Base-by-base conservation (phyloP, 2,797 vertebrate genomes). In the Bradypus variegatus region DNA sequence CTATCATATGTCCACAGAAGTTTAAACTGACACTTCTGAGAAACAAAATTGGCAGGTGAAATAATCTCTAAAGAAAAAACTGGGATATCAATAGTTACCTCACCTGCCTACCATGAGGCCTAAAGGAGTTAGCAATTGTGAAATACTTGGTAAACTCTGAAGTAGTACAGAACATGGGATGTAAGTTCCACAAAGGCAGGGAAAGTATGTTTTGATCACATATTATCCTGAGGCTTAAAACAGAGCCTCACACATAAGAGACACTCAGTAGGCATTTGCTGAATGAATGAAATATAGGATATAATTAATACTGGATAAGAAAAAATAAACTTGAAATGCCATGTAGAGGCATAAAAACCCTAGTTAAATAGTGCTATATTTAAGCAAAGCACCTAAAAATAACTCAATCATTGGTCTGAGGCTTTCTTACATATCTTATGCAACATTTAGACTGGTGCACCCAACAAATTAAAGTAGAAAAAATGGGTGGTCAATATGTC, bases 21-120 rank as follows among this genome's bases (percentile, higher is more conserved):
- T 82, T 94, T 86, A 81, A 80, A 92, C 31, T 65, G 83, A 60
- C 53, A 41, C 25, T 84, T 89, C 33, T 9, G 29, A 64, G 13
- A 82, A 92, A 86, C 36, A 93, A 95, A 83, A 76, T 58, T 38
- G 80, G 29, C 9, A 88, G 85, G 21, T 88, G 75, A 88, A 95
- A 70, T 82, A 58, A 45, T 79, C 67, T 53, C 67, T 79, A 13
- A 53, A 81, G 72, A 36, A 87, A 91, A 84, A 82, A 83, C 9
- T 65, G 23, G 48, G 45, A 45, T 81, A 45, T 64, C 81, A 53
- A 70, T 14, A 50, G 45, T 41, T 69, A 60, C 9, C 62, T 89
- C 48, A 8, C 11, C 53, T 60, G 33, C 48, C 76, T 88, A n/a
- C 36, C 55, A 48, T 11, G 50, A 69, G 50, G 48, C 76, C 79